Base-by-base conservation (phyloP, 2,113 vertebrate genomes). In the Lycaon pictus region DNA sequence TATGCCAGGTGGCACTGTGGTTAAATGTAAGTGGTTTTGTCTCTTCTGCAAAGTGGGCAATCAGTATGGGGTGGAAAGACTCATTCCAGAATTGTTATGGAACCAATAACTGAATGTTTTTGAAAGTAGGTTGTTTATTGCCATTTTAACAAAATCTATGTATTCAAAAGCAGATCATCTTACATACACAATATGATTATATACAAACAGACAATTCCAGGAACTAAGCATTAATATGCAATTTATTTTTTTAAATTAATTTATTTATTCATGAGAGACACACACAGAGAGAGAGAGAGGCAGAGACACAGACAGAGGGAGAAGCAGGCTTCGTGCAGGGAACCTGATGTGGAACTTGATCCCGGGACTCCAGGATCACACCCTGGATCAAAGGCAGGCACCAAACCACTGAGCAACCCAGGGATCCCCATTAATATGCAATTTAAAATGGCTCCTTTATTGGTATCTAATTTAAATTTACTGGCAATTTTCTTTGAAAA, bases 391-490 rank as follows among this genome's bases (percentile, higher is more conserved):
- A 43, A 43, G 43, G 43, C 43, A 43, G 43, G 43, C 43, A 43
- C 6, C 43, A 43, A 43, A 43, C 43, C 43, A 43, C 43, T 43
- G 43, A 43, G 43, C 43, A 6, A 43, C 43, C 43, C 43, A 43
- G 43, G 43, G 43, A 43, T 43, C 43, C 6, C 43, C 5, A 35
- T 72, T 92, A 29, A 29, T 69, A 55, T 10, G 10, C 32, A 7
- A 43, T 43, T 43, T 43, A 23, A 32, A 93, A 88, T 65, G 37
- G 7, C 6, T 88, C 43, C 86, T 93, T 90, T 29, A 48, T 67
- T 62, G 12, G 65, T 92, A 95, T 79, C 74, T 79, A 79, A 87
- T 80, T 97, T 93, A 82, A 85, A 74, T 51, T 79, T 91, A 71
- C 79, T 71, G 82, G n/a, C 7, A 69, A 37, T 53, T 81, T 93